Conservation (phyloP, 2,888 invertebrate species). For the Globia sparganii region DNA sequence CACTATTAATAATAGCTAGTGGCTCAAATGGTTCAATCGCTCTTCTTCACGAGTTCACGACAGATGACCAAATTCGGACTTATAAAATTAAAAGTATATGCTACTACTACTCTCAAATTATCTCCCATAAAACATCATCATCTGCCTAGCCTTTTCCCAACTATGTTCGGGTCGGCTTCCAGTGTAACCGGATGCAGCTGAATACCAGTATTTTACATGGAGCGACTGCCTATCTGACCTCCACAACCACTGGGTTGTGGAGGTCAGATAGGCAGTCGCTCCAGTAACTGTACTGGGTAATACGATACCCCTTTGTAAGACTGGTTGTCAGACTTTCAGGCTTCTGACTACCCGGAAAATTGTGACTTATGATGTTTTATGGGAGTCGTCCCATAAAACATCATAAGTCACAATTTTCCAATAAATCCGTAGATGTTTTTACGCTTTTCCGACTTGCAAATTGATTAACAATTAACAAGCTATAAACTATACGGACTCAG, state of each 20-base stretch:
- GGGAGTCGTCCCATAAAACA: neutral
- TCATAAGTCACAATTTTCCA: neutral
- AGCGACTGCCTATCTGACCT: no score
- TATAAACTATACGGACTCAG: neutral
- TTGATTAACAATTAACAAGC: constrained; percentile 17
- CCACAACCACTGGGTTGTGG: no score
- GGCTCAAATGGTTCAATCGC: constrained; percentile 20
- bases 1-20: constrained; percentile 9
- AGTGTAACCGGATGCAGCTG: no score
- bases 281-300: no score
- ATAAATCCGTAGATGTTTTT: neutral
- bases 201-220: no score
- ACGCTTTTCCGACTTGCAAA: constrained; percentile 2
- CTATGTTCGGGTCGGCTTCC: no score
- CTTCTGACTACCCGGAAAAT: no score
- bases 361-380: no score
- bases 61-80: neutral
- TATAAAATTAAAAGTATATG: neutral
- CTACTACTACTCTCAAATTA: neutral
- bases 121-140: neutral
- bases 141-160: no score
- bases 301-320: no score
- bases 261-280: no score
- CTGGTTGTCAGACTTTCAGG: no score
- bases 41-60: constrained; percentile 1